Conservation (phyloP, 2,888 invertebrate species). For the Cerastis leucographa region DNA sequence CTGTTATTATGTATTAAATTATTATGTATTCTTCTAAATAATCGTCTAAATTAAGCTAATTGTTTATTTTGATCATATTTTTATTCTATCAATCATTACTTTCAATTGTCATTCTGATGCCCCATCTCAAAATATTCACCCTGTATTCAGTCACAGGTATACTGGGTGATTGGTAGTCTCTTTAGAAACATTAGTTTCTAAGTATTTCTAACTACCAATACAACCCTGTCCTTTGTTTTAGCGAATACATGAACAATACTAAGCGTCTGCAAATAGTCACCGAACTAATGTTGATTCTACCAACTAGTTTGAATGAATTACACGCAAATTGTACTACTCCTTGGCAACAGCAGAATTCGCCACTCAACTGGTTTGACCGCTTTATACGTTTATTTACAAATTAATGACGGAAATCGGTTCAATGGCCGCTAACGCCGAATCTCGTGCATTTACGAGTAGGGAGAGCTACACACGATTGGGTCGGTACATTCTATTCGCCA, state of each 20-base stretch:
- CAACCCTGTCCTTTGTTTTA: conserved; percentile 5
- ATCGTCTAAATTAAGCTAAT: neutral
- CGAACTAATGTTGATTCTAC: conserved; percentile 35
- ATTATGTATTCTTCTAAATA: neutral
- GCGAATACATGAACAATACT: conserved; percentile 30
- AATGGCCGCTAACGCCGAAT: conserved; percentile 44
- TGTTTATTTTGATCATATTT: neutral
- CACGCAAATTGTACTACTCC: conserved; percentile 37
- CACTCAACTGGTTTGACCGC: conserved; percentile 49
- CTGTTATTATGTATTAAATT: neutral
- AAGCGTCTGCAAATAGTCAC: conserved; percentile 42
- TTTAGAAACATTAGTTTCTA: conserved; percentile 1
- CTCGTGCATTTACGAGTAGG: conserved; percentile 28
- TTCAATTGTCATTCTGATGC: neutral
- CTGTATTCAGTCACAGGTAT: neutral
- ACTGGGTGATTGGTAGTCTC: neutral
- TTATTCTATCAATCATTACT: neutral
- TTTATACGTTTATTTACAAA: conserved; percentile 55
- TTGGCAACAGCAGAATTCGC: conserved; percentile 55
- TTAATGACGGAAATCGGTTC: conserved; percentile 58
- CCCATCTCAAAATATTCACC: neutral
- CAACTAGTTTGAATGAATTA: conserved; percentile 46
- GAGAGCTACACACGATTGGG: conserved; percentile 1
- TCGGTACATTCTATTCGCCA: neutral
- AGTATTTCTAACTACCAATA: conserved; percentile 13